Conservation (phyloP, 2,888 invertebrate genomes). For the Drosophila stalkeri region DNA sequence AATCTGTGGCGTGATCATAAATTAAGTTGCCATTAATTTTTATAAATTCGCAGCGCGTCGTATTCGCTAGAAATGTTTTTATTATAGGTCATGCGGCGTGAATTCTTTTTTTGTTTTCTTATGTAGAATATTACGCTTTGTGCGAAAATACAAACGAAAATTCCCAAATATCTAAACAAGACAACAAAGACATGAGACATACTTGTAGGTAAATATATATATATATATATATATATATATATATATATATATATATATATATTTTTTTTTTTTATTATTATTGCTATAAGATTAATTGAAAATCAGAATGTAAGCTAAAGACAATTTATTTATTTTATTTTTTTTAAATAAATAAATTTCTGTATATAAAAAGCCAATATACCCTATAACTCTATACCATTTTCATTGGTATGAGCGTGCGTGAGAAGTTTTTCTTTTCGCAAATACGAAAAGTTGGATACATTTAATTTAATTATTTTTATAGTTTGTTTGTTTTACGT, state of each 20-base stretch:
- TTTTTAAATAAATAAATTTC: no score
- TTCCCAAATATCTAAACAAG: constrained; percentile 30
- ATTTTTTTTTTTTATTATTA: no score
- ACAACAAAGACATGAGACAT: constrained; percentile 2
- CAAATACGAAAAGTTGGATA: constrained; percentile 30
- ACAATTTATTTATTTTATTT: no score
- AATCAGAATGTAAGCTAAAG: no score
- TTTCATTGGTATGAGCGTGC: neutral
- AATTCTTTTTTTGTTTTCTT: constrained; percentile 6
- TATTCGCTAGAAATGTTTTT: constrained; percentile 54
- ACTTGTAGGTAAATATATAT: neutral
- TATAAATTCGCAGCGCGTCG: constrained; percentile 30
- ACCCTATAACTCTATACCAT: neutral
- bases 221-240: neutral
- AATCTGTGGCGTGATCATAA: constrained; percentile 46
- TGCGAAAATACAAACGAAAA: constrained; percentile 41
- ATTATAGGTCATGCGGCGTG: constrained; percentile 50
- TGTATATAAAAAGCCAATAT: constrained; percentile 1
- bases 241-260: neutral
- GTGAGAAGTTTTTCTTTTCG: constrained; percentile 19
- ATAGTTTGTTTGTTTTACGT: constrained; percentile 22
- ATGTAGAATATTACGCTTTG: constrained; percentile 29
- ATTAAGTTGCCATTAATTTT: constrained; percentile 63
- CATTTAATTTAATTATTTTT: constrained; percentile 42
- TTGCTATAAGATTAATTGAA: no score